Conservation (phyloP, 2,113 vertebrate species). For the Orycteropus afer region DNA sequence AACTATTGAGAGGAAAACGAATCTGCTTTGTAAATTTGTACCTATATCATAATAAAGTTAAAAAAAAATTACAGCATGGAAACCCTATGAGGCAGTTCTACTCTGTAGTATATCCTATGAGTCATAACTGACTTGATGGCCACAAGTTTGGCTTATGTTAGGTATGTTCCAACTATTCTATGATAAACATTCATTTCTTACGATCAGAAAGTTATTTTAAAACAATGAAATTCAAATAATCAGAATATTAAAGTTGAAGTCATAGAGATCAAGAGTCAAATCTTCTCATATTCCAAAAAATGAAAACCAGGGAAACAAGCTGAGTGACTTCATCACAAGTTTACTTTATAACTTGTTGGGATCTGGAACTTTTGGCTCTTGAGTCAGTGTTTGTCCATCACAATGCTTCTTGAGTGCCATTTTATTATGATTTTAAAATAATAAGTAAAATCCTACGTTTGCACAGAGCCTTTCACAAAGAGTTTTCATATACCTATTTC, state of each 20-base stretch:
- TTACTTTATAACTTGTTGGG: neutral
- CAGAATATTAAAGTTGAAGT: neutral
- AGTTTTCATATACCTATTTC: neutral
- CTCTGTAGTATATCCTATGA: too few relatives aligned
- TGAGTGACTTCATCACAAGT: neutral
- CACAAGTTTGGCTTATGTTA: too few relatives aligned
- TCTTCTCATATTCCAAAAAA: neutral
- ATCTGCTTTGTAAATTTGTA: too few relatives aligned
- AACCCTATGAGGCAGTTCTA: too few relatives aligned
- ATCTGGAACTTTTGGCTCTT: neutral
- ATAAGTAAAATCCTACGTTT: neutral
- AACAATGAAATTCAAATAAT: neutral
- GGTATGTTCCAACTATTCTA: neutral
- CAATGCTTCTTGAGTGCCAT: neutral
- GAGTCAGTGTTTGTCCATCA: neutral
- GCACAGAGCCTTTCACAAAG: neutral
- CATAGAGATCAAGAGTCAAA: neutral
- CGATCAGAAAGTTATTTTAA: constrained; percentile 8
- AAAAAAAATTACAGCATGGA: too few relatives aligned
- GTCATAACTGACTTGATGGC: too few relatives aligned
- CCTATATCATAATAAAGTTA: too few relatives aligned
- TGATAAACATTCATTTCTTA: neutral
- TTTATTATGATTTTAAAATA: neutral
- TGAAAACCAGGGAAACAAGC: neutral
- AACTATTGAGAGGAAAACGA: too few relatives aligned